Evolutionary conservation across 2,797 vertebrate genomes (phyloP).

Genomic region (Sylvilagus floridanus): DNA sequence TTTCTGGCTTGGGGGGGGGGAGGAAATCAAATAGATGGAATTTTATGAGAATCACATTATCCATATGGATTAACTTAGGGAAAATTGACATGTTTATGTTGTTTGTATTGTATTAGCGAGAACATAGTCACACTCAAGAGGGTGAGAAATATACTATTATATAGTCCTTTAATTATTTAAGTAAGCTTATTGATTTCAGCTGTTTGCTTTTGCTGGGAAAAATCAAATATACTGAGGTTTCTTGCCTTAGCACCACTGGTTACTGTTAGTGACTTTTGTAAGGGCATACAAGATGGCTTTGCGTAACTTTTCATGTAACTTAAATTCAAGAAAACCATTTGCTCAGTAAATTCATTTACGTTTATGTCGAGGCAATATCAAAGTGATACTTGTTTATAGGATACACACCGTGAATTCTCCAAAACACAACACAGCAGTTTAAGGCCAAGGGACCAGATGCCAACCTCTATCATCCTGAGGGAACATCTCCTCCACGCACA

Average conservation of each 20-base stretch:
- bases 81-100: slow-evolving; percentile 9
- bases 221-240: slow-evolving; percentile 38
- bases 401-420: background rate
- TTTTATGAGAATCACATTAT: slow-evolving; percentile 37
- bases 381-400: background rate
- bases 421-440: background rate
- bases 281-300: background rate
- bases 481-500: background rate
- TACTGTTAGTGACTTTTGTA: background rate
- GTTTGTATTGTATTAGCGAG: slow-evolving; percentile 41
- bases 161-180: slow-evolving; percentile 18
- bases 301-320: slow-evolving; percentile 39
- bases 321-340: slow-evolving; percentile 30
- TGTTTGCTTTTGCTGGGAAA: slow-evolving; percentile 5
- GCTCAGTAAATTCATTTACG: background rate
- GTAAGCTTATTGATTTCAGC: slow-evolving; percentile 13
- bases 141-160: slow-evolving; percentile 23
- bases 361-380: background rate
- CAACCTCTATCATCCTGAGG: background rate
- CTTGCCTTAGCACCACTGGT: background rate
- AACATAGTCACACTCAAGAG: background rate
- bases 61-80: slow-evolving; percentile 37
- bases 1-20: background rate
- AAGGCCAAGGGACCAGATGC: background rate
- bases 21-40: background rate